phyloP scores from a whole-genome alignment of 2,797 vertebrate species.

The Eulemur rubriventer region DNA sequence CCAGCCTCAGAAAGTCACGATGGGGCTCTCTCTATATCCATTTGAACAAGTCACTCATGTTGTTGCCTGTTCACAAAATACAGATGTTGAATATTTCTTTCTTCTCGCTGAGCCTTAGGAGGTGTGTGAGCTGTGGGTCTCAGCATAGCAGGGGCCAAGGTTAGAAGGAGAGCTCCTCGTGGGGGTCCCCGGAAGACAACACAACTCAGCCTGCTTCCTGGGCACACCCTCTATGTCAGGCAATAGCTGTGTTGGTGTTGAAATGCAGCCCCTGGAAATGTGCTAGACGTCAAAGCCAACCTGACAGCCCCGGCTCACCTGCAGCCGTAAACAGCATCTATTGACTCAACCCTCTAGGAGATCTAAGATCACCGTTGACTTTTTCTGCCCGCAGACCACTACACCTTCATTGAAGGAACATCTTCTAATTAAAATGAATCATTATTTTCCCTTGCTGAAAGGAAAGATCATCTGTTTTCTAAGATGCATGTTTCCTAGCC shows the following conservation, averaged over 20 bases:
- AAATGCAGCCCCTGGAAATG: slow-evolving; percentile 13
- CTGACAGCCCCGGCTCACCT: not conserved
- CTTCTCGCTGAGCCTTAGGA: not conserved
- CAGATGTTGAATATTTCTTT: not conserved
- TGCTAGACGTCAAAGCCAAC: not conserved
- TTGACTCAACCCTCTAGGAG: not conserved
- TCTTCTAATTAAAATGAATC: slow-evolving; percentile 68
- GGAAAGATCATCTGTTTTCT: slow-evolving; percentile 62
- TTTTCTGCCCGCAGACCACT: slow-evolving; percentile 26
- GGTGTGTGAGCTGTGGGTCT: not conserved
- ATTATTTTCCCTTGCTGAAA: slow-evolving; percentile 59
- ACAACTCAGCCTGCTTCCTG: not conserved
- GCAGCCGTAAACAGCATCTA: not conserved
- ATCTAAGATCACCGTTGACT: slow-evolving; percentile 41
- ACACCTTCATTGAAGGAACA: not conserved
- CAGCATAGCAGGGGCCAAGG: not conserved
- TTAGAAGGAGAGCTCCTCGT: not conserved
- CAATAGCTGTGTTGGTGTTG: not conserved
- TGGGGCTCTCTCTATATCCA: not conserved
- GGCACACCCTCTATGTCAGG: not conserved
- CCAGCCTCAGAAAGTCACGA: not conserved
- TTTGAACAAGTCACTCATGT: not conserved
- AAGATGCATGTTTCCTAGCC: not conserved
- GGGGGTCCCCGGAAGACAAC: fast-evolving
- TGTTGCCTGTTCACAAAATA: not conserved